A percentile compares a stretch with the other conserved stretches of the same genome.
phyloP scores from a whole-genome alignment of 2,113 vertebrate genomes.

The Amblyopsis rosae region DNA sequence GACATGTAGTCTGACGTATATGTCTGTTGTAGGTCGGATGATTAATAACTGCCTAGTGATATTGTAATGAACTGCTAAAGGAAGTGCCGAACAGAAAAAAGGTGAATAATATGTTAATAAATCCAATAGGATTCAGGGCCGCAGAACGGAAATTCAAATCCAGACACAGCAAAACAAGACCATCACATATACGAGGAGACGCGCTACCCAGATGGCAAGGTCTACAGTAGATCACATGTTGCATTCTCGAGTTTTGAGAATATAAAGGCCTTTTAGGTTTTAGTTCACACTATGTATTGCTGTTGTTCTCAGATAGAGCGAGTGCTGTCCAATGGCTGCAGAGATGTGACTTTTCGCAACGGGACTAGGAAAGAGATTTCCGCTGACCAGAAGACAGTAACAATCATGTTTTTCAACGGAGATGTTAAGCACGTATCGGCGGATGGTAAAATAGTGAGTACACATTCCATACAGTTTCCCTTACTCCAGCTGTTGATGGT shows the following conservation, averaged over 20 bases:
- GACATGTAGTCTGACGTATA: no score
- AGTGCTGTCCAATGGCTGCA: conserved; percentile 43
- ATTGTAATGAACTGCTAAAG: no score
- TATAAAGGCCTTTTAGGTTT: not conserved
- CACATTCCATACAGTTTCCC: not conserved
- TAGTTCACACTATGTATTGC: not conserved
- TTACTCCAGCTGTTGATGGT: not conserved
- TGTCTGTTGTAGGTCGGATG: no score
- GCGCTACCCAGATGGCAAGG: not conserved
- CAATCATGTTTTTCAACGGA: conserved; percentile 69
- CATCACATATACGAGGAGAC: conserved; percentile 14
- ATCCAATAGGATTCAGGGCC: not conserved
- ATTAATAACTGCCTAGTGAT: no score
- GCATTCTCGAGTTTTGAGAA: no score
- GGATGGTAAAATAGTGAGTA: conserved; percentile 72
- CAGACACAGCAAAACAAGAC: not conserved
- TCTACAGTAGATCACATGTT: not conserved
- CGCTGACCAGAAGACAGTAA: conserved; percentile 58
- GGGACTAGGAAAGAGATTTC: conserved; percentile 71
- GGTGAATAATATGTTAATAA: not conserved
- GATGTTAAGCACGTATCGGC: conserved; percentile 73
- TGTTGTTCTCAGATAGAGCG: conserved; percentile 57
- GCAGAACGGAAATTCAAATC: conserved; percentile 16
- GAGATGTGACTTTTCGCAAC: conserved; percentile 48
- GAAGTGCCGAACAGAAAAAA: no score